Evolutionary conservation across 2,797 vertebrate genomes (phyloP).

Genomic region (Halcyon smyrnensis): DNA sequence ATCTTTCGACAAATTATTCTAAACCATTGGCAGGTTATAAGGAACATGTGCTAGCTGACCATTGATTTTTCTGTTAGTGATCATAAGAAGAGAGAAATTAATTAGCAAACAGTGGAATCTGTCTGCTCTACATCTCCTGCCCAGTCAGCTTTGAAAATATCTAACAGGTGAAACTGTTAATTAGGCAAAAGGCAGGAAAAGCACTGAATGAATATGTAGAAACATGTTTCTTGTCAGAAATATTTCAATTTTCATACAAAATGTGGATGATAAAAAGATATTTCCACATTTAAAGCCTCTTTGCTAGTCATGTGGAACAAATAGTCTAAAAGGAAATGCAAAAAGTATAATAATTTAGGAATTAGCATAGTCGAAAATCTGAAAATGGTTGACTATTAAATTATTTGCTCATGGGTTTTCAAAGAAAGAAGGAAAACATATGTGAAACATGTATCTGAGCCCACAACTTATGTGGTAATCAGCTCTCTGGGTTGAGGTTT

Average conservation of each 20-base stretch:
- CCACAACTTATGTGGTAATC: accelerated
- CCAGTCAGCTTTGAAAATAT: constrained; percentile 38
- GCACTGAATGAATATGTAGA: not conserved
- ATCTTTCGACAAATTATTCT: constrained; percentile 29
- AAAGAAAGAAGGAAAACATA: not conserved
- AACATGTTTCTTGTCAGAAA: constrained; percentile 2
- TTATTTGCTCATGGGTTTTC: not conserved
- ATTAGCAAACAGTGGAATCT: constrained; percentile 46
- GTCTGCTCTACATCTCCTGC: not conserved
- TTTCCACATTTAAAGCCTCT: not conserved
- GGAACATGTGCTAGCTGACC: not conserved
- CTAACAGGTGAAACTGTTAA: constrained; percentile 39
- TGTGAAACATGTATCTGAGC: not conserved
- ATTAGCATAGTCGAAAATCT: not conserved
- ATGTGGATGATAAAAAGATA: not conserved
- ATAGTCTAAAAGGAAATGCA: not conserved
- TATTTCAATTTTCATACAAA: not conserved
- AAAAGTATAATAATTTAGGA: not conserved
- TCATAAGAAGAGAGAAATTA: constrained; percentile 43
- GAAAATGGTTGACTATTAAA: not conserved
- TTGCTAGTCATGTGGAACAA: not conserved
- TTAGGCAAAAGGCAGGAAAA: constrained; percentile 20
- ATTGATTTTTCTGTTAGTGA: constrained; percentile 32
- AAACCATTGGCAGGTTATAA: constrained; percentile 3
- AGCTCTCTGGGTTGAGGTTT: not conserved